Conservation (phyloP, 2,113 vertebrate species). For the Thamnaconus septentrionalis region DNA sequence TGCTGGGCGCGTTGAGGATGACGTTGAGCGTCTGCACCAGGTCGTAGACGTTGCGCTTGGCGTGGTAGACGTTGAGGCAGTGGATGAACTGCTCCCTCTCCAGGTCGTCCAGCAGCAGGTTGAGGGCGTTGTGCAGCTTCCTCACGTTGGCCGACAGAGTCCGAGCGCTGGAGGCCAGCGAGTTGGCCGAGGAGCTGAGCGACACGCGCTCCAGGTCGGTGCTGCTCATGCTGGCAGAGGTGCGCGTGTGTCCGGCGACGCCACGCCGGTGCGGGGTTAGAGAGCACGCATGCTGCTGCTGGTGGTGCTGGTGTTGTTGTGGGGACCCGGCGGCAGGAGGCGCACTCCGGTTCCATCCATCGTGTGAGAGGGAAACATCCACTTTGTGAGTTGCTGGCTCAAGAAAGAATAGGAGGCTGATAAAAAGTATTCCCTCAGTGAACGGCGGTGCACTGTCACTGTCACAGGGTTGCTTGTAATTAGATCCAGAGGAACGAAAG, state of each 20-base stretch:
- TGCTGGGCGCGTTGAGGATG: conserved; percentile 88
- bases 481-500: too few species aligned
- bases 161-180: conserved; percentile 82
- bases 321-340: conserved; percentile 15
- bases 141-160: conserved; percentile 91
- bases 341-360: conserved; percentile 33
- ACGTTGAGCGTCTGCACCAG: conserved; percentile 91
- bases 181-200: conserved; percentile 85
- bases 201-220: conserved; percentile 86
- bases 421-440: too few species aligned
- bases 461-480: too few species aligned
- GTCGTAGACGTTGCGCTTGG: conserved; percentile 95
- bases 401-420: too few species aligned
- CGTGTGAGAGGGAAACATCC: conserved; percentile 3
- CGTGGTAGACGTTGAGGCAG: conserved; percentile 94
- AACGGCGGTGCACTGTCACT: too few species aligned
- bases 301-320: conserved; percentile 26
- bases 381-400: conserved; percentile 2
- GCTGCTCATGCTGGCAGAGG: conserved; percentile 82
- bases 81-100: conserved; percentile 96
- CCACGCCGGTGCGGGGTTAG: conserved; percentile 48
- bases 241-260: conserved; percentile 44
- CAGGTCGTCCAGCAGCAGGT: conserved; percentile 86
- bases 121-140: conserved; percentile 92
- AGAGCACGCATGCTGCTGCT: conserved; percentile 31